phyloP scores from a whole-genome alignment of 2,888 invertebrate species.

The Calephelis perditalis region DNA sequence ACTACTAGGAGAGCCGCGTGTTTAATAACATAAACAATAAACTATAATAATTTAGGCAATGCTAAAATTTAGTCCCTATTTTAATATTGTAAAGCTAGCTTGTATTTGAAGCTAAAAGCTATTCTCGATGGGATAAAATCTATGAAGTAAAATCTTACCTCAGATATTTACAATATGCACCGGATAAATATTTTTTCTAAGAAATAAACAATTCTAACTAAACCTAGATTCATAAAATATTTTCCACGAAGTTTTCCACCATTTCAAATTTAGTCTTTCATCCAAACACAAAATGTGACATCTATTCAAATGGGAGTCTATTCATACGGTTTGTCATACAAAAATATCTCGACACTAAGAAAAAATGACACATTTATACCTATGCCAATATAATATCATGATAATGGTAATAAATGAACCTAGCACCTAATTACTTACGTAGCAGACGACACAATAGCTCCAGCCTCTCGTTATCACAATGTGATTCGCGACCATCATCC shows the following conservation, averaged over 20 bases:
- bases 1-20: too few species aligned
- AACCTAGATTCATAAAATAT: conserved; percentile 4
- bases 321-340: conserved; percentile 9
- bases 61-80: too few species aligned
- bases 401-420: conserved; percentile 39
- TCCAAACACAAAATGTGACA: conserved; percentile 12
- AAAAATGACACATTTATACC: conserved; percentile 26
- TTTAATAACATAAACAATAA: too few species aligned
- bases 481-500: conserved; percentile 38
- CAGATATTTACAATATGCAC: too few species aligned
- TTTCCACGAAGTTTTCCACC: conserved; percentile 7
- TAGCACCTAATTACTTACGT: conserved; percentile 72
- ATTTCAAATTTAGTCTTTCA: conserved; percentile 11
- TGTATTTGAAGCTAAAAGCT: too few species aligned
- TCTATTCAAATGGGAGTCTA: conserved; percentile 4
- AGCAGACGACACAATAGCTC: conserved; percentile 50
- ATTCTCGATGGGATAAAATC: too few species aligned
- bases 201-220: background rate
- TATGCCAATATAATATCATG: conserved; percentile 37
- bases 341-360: conserved; percentile 11
- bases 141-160: too few species aligned
- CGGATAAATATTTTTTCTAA: too few species aligned
- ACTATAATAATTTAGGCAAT: too few species aligned
- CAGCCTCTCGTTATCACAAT: conserved; percentile 47
- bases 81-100: too few species aligned